Evolutionary conservation across 2,113 vertebrate genomes (phyloP).

Genomic region (Podiceps cristatus): DNA sequence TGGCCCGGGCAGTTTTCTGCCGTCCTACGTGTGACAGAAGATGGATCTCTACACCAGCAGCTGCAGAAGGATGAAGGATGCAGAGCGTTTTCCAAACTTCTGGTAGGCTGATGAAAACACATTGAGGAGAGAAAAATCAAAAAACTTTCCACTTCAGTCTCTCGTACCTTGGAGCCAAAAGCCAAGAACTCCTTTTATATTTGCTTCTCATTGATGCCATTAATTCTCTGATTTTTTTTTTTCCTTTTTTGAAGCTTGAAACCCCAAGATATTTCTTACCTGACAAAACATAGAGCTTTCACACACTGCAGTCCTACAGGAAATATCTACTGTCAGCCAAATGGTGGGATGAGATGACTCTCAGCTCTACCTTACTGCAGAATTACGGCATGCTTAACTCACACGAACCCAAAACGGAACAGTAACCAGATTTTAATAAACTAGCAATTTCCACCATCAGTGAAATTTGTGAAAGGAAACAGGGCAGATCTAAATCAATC

Average conservation of each 20-base stretch:
- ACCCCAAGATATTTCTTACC: neutral
- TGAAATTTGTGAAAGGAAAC: neutral
- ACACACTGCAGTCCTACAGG: neutral
- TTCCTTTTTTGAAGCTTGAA: neutral
- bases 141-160: neutral
- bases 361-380: neutral
- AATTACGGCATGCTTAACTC: neutral
- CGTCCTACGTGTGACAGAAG: rapidly evolving
- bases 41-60: neutral
- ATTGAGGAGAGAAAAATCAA: neutral
- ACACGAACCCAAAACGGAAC: neutral
- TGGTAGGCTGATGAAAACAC: neutral
- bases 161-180: neutral
- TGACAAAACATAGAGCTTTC: neutral
- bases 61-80: no score
- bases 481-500: neutral
- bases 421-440: neutral
- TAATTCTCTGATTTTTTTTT: neutral
- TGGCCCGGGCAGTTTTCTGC: neutral
- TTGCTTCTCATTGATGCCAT: neutral
- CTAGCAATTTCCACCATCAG: neutral
- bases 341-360: neutral
- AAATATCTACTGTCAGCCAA: neutral
- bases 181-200: neutral
- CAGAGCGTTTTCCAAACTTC: neutral